Conservation (phyloP, 2,797 vertebrate genomes). For the Malurus splendens region DNA sequence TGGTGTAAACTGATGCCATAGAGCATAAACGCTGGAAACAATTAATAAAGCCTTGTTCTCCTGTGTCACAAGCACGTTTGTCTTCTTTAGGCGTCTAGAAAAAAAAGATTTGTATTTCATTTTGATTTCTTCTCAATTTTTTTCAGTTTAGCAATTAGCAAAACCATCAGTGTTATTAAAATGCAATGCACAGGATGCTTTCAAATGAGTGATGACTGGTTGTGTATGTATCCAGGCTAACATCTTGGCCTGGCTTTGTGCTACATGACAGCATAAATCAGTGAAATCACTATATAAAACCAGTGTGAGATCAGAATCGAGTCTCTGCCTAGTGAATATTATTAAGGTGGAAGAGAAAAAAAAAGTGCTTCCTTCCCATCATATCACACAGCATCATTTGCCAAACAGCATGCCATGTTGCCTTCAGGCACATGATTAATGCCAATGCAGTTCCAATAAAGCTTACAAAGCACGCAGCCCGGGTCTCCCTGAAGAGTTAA, state of each 20-base stretch:
- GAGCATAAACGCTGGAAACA: background rate
- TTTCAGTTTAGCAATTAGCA: background rate
- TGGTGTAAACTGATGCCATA: background rate
- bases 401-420: conserved; percentile 7
- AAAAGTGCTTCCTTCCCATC: background rate
- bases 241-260: background rate
- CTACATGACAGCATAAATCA: background rate
- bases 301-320: background rate
- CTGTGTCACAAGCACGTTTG: background rate
- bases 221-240: background rate
- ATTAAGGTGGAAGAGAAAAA: background rate
- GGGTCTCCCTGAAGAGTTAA: background rate
- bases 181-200: background rate
- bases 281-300: background rate
- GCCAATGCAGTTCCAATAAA: conserved; percentile 43
- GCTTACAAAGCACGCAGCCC: background rate
- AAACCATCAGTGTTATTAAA: background rate
- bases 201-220: background rate
- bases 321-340: background rate
- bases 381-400: background rate
- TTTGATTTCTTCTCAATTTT: background rate
- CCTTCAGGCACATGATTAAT: conserved; percentile 46
- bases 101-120: background rate
- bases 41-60: background rate
- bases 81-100: background rate